Base-by-base conservation (phyloP, 2,888 invertebrate genomes). In the Dyspetes luteomarginatus region DNA sequence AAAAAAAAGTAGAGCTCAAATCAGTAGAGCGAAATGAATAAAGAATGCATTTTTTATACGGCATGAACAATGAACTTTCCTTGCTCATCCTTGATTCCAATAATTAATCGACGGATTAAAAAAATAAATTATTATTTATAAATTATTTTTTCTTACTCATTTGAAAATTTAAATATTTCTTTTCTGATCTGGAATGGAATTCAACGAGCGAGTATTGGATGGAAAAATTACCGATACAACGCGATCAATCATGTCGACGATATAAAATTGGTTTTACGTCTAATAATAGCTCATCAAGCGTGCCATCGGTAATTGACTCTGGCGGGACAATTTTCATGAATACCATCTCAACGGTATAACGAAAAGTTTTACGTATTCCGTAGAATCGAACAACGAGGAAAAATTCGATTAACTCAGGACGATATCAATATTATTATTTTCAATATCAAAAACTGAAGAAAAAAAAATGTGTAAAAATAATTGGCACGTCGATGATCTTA, bases 201-300 rank as follows among this genome's bases (percentile, higher is more conserved):
- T 12, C 15, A 30, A 17, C 5, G 24, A 5, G 30, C 7, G 9
- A 7, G 30, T 56, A 67, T 69, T 56, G 12, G 58, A 60, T 4
- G 50, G 50, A 30, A 75, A 75, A 75, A 71, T 58, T 50, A 24
- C 19, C 43, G 64, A 69, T 78, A 56, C 62, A 56, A 62, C 52
- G 74, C 69, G 48, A 78, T 82, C 74, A 72, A 83, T 78, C 69
- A 76, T 56, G 75, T 56, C 75, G 77, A 81, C 81, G 69, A 73
- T 69, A 80, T 81, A 36, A 36, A 81, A 82, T 81, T 83, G 75
- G 78, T 48, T 76, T 83, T 75, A 55, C 67, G 50, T 78, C 82
- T 82, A 83, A 83, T 78, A 82, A 78, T 83, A 83, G 80, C 72
- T 17, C 48, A 43, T 60, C 28, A 48, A 55, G 60, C 55, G 17